Conservation (phyloP, 2,888 invertebrate species). For the Apotomis turbidana region DNA sequence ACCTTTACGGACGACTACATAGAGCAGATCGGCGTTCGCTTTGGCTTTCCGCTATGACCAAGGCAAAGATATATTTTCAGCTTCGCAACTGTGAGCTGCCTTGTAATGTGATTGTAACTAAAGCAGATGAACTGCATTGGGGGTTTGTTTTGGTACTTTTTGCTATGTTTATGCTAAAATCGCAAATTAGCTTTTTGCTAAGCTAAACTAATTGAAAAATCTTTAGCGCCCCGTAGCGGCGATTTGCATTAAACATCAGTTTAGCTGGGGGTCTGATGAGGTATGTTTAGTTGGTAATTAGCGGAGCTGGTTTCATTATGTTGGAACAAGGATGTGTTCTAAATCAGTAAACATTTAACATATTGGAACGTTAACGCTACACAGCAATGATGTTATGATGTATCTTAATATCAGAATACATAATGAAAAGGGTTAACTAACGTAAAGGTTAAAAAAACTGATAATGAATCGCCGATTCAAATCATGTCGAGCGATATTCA, state of each 20-base stretch:
- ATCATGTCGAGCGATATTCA: too few relatives aligned
- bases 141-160: slow-evolving; percentile 11
- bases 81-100: not conserved
- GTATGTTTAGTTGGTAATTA: slow-evolving; percentile 13
- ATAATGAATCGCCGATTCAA: too few relatives aligned
- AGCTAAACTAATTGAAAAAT: slow-evolving; percentile 24
- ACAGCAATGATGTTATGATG: too few relatives aligned
- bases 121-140: not conserved
- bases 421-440: too few relatives aligned
- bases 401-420: too few relatives aligned
- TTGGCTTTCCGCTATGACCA: not conserved
- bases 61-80: slow-evolving; percentile 1
- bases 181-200: slow-evolving; percentile 12
- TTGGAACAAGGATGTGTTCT: not conserved
- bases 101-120: not conserved
- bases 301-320: slow-evolving; percentile 2
- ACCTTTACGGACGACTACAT: slow-evolving; percentile 5
- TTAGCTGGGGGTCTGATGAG: slow-evolving; percentile 14
- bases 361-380: too few relatives aligned
- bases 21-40: not conserved
- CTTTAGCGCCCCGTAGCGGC: slow-evolving; percentile 15
- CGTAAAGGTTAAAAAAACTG: too few relatives aligned
- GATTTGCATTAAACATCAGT: slow-evolving; percentile 24
- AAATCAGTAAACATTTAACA: not conserved
- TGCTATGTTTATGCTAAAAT: slow-evolving; percentile 24